Evolutionary conservation across 2,113 vertebrate species (phyloP).

Genomic region (Cyanocitta stelleri): DNA sequence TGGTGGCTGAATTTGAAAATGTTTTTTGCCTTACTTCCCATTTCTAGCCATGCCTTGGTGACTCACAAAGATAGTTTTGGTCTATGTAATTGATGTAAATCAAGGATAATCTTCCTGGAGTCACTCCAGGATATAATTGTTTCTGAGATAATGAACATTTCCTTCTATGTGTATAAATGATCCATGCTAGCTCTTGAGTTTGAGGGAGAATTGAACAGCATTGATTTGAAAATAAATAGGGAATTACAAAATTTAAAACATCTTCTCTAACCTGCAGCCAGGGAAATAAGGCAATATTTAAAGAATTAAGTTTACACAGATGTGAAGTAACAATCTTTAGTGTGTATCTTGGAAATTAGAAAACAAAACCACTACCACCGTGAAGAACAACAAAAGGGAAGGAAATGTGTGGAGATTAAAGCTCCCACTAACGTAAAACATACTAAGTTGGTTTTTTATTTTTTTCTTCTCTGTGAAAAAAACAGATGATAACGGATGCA

Average conservation of each 20-base stretch:
- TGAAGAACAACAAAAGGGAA: neutral
- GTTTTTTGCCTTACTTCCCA: neutral
- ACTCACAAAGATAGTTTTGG: neutral
- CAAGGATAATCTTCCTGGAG: conserved; percentile 38
- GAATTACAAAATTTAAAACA: conserved; percentile 45
- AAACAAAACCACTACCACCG: neutral
- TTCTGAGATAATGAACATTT: conserved; percentile 32
- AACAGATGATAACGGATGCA: conserved; percentile 58
- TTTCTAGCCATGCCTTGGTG: neutral
- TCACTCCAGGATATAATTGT: conserved; percentile 37
- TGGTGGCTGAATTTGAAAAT: neutral
- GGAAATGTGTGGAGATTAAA: conserved; percentile 24
- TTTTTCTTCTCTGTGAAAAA: conserved; percentile 59
- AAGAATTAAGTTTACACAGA: conserved; percentile 55
- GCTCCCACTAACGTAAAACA: neutral
- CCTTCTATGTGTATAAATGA: conserved; percentile 6
- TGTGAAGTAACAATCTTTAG: conserved; percentile 19
- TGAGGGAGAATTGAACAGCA: conserved; percentile 25
- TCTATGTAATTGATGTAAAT: conserved; percentile 38
- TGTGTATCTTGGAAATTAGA: conserved; percentile 21
- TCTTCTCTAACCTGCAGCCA: conserved; percentile 13
- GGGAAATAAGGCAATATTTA: conserved; percentile 55
- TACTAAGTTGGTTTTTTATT: neutral
- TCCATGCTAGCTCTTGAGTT: conserved; percentile 18
- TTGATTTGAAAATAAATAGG: conserved; percentile 62